These are phyloP conservation scores for Osmoderma eremita DNA, from an alignment of 2,888 invertebrate species.

Conservation along the genomic window DNA sequence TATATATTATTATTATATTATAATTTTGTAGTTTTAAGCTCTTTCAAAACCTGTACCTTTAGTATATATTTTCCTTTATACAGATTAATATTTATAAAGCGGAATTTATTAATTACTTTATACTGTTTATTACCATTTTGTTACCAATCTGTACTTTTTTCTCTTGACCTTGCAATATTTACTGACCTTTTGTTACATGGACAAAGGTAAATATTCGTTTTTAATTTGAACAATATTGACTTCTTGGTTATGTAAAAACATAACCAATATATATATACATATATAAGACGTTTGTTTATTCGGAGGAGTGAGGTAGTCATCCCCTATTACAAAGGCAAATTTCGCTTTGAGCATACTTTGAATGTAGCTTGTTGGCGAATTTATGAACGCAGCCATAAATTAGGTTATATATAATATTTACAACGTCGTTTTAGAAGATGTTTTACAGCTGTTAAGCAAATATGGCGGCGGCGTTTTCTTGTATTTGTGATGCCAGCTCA, in stretches of 20 bases:
- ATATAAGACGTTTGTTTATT: slow-evolving; percentile 16
- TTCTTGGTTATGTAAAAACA: slow-evolving; percentile 29
- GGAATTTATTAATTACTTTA: slow-evolving; percentile 33
- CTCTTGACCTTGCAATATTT: slow-evolving; percentile 43
- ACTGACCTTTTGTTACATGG: slow-evolving; percentile 44
- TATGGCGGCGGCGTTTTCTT: too few species aligned
- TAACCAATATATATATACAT: slow-evolving; percentile 31
- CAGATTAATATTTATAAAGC: slow-evolving; percentile 33
- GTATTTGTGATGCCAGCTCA: too few species aligned
- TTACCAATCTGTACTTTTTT: slow-evolving; percentile 45
- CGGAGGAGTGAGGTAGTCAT: too few species aligned
- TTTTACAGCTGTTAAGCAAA: too few species aligned
- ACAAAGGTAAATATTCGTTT: slow-evolving; percentile 45
- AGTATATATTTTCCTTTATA: slow-evolving; percentile 33
- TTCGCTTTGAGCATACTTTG: too few species aligned
- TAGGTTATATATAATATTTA: too few species aligned
- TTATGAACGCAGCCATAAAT: too few species aligned
- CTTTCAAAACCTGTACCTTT: slow-evolving; percentile 29
- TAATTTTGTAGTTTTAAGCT: slow-evolving; percentile 31
- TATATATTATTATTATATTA: slow-evolving; percentile 21
- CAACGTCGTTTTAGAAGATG: too few species aligned
- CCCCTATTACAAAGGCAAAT: too few species aligned
- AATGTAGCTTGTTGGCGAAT: too few species aligned
- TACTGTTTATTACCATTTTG: slow-evolving; percentile 48
- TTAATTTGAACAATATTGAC: slow-evolving; percentile 39